Evolutionary conservation across 2,888 invertebrate genomes (phyloP).

Genomic region (Trissonchulus latispiculum): DNA sequence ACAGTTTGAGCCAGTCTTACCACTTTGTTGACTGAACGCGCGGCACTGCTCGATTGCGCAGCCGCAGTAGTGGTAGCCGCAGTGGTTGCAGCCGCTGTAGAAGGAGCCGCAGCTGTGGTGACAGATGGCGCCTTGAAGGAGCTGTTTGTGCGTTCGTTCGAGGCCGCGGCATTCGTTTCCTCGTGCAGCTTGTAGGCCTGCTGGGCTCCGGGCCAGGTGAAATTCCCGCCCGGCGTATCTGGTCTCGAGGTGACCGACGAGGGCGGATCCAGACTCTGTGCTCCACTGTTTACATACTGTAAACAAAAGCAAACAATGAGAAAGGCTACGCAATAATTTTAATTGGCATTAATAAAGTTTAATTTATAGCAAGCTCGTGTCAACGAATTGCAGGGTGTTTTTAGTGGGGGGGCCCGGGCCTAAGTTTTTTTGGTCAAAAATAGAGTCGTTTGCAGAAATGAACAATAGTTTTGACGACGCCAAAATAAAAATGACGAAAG

Average conservation of each 20-base stretch:
- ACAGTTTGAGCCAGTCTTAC: too few species aligned
- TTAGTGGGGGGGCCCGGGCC: too few species aligned
- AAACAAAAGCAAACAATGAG: too few species aligned
- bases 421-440: too few species aligned
- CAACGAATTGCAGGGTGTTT: too few species aligned
- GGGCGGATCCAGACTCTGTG: conserved; percentile 78
- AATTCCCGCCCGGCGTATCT: conserved; percentile 14
- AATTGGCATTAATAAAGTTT: too few species aligned
- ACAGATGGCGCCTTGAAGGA: conserved; percentile 17
- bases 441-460: too few species aligned
- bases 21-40: not conserved
- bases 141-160: conserved; percentile 24
- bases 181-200: conserved; percentile 11
- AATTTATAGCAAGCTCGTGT: too few species aligned
- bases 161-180: conserved; percentile 18
- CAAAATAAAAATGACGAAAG: too few species aligned
- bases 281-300: conserved; percentile 75
- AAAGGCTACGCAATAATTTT: too few species aligned
- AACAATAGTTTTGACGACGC: too few species aligned
- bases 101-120: conserved; percentile 50
- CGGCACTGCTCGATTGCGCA: not conserved
- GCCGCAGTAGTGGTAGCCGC: not conserved
- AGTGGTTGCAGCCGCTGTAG: not conserved
- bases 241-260: not conserved
- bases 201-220: conserved; percentile 15